Conservation (phyloP, 2,113 vertebrate species). For the Datnioides undecimradiatus region DNA sequence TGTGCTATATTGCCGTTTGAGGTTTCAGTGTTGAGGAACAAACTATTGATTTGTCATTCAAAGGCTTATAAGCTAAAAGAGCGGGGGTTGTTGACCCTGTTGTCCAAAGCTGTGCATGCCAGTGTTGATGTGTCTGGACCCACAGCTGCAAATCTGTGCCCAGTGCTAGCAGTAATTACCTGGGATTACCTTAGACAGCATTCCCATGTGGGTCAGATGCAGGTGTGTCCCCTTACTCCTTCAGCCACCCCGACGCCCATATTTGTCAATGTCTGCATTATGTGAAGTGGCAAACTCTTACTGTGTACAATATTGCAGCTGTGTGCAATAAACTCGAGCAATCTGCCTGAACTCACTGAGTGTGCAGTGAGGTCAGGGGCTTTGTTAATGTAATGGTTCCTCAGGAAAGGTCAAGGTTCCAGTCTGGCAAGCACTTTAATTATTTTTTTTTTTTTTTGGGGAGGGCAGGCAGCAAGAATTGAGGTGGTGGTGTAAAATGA, state of each 20-base stretch:
- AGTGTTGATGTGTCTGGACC: not conserved
- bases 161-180: not conserved
- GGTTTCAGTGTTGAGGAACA: constrained; percentile 7
- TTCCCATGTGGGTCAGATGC: not conserved
- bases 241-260: not conserved
- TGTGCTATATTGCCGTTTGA: not conserved
- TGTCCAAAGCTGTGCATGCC: not conserved
- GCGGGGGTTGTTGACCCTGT: not conserved
- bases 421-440: constrained; percentile 68
- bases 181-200: not conserved
- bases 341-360: constrained; percentile 19
- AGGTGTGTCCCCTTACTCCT: not conserved
- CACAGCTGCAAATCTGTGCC: not conserved
- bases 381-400: constrained; percentile 52
- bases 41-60: constrained; percentile 14
- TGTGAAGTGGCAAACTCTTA: constrained; percentile 8
- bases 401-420: constrained; percentile 74
- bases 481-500: constrained; percentile 16
- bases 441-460: constrained; percentile 65
- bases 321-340: constrained; percentile 27
- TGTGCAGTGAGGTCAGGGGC: constrained; percentile 38
- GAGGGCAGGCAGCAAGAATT: not conserved
- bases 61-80: not conserved
- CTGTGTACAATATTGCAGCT: constrained; percentile 25
- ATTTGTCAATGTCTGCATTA: not conserved